A percentile compares a stretch with the other conserved stretches of the same genome.
These are phyloP conservation scores for Smithornis capensis DNA, from an alignment of 2,113 vertebrate genomes.

Conservation along the genomic window DNA sequence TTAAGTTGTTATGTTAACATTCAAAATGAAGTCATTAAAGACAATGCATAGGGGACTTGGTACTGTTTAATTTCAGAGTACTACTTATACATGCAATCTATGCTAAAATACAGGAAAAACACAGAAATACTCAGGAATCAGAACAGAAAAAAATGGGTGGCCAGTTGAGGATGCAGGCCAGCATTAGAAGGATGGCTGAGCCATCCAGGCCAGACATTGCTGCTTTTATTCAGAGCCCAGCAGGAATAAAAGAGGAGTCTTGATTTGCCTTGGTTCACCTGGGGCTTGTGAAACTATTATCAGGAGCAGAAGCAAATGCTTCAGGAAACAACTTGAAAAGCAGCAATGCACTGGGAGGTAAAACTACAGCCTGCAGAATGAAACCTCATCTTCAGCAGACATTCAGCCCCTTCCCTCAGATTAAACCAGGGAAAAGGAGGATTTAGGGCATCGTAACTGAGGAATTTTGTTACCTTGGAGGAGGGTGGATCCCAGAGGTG, in stretches of 20 bases:
- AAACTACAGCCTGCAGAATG: neutral
- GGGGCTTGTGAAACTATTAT: neutral
- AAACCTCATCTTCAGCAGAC: neutral
- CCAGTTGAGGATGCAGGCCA: neutral
- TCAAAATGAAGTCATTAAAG: conserved; percentile 3
- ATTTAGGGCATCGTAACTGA: neutral
- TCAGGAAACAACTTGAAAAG: neutral
- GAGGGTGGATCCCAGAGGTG: neutral
- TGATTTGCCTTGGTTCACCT: neutral
- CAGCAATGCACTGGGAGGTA: neutral
- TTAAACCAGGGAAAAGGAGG: neutral
- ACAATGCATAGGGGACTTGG: neutral
- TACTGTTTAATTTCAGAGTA: neutral
- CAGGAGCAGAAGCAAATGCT: neutral
- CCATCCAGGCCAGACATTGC: neutral
- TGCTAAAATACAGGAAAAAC: neutral
- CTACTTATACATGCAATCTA: neutral
- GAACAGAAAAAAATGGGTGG: neutral
- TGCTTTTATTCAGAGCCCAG: neutral
- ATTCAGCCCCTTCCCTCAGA: neutral
- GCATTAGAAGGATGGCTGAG: neutral
- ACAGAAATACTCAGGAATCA: neutral
- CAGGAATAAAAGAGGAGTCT: neutral
- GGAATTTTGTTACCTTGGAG: neutral
- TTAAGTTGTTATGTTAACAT: neutral